These are phyloP conservation scores for Leucozona laternaria DNA, from an alignment of 2,888 invertebrate genomes.

Conservation along the genomic window DNA sequence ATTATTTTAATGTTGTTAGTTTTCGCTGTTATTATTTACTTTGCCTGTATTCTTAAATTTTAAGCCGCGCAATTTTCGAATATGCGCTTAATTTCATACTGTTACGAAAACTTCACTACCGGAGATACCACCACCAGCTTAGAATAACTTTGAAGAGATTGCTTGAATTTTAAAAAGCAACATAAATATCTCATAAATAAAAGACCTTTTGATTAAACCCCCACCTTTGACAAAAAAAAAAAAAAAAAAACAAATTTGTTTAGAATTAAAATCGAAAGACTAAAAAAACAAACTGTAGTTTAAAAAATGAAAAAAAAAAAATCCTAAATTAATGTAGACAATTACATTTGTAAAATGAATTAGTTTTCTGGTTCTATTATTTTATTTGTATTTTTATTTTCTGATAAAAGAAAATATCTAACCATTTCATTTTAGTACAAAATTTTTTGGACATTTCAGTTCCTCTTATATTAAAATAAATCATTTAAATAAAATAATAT, in stretches of 20 bases:
- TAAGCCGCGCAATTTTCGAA: neutral
- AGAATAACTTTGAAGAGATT: neutral
- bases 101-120: neutral
- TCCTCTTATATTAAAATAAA: constrained; percentile 52
- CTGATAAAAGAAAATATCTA: constrained; percentile 40
- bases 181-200: constrained; percentile 33
- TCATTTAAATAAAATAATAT: constrained; percentile 31
- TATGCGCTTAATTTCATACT: neutral
- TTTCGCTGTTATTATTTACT: neutral
- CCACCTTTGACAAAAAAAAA: constrained; percentile 61
- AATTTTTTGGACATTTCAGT: constrained; percentile 70
- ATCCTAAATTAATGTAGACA: constrained; percentile 65
- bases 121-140: neutral
- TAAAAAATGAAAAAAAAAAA: constrained; percentile 14
- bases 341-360: constrained; percentile 62
- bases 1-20: neutral
- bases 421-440: constrained; percentile 74
- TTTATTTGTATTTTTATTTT: constrained; percentile 45
- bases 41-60: neutral
- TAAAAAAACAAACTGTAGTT: constrained; percentile 29
- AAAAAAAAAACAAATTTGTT: constrained; percentile 14
- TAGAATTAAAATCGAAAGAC: constrained; percentile 71
- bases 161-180: constrained; percentile 48
- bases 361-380: constrained; percentile 53
- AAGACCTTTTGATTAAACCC: constrained; percentile 48